Evolutionary conservation across 92 coral and sea anemone genomes (phyloP).

Genomic region (Diadumene lineata): DNA sequence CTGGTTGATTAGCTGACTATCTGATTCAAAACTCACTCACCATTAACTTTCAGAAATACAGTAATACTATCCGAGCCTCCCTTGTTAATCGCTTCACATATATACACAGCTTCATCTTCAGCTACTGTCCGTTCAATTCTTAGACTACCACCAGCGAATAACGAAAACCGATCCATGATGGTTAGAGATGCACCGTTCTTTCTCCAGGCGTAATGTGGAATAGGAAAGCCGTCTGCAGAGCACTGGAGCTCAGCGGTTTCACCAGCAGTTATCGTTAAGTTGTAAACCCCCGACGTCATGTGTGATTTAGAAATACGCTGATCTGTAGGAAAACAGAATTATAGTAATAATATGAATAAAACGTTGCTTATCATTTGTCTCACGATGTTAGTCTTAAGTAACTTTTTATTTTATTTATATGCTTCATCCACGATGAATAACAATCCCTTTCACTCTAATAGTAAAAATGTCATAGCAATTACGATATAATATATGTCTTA

Average conservation of each 20-base stretch:
- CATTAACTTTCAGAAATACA: constrained; percentile 68
- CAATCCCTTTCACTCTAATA: too few relatives aligned
- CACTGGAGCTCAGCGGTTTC: constrained; percentile 77
- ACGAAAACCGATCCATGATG: constrained; percentile 64
- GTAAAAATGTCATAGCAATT: too few relatives aligned
- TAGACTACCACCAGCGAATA: constrained; percentile 82
- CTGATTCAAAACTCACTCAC: constrained; percentile 38
- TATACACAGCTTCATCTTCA: constrained; percentile 67
- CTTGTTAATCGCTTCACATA: constrained; percentile 67
- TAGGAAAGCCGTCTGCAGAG: constrained; percentile 77
- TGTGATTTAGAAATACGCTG: constrained; percentile 33
- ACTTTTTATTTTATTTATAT: too few relatives aligned
- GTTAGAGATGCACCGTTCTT: constrained; percentile 55
- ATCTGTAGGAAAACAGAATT: background rate
- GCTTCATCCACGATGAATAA: too few relatives aligned
- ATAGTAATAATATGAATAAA: background rate
- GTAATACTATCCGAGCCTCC: constrained; percentile 49
- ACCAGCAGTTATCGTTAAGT: constrained; percentile 59
- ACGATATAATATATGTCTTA: too few relatives aligned
- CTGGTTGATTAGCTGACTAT: background rate
- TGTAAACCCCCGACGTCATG: constrained; percentile 56
- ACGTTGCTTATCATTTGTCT: too few relatives aligned
- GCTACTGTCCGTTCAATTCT: constrained; percentile 58
- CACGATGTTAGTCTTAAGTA: too few relatives aligned
- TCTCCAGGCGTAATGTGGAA: constrained; percentile 84